These are phyloP conservation scores for Argynnis bischoffii DNA, from an alignment of 2,888 invertebrate genomes.

Conservation along the genomic window DNA sequence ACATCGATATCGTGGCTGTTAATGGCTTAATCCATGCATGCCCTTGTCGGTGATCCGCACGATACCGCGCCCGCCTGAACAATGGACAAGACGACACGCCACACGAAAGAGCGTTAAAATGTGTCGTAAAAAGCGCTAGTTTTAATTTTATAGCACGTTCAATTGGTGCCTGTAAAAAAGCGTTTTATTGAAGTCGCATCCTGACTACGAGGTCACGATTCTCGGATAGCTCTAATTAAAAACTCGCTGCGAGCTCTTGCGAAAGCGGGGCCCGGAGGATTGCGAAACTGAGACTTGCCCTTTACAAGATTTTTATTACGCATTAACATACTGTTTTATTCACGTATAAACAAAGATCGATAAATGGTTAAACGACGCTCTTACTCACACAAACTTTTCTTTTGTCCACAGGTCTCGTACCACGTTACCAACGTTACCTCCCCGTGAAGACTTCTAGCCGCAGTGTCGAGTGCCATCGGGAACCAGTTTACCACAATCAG, in stretches of 20 bases:
- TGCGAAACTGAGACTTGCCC: constrained; percentile 60
- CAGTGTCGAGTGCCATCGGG: constrained; percentile 78
- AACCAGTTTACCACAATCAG: constrained; percentile 79
- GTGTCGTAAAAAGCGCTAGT: constrained; percentile 77
- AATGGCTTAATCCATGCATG: constrained; percentile 68
- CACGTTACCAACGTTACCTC: constrained; percentile 55
- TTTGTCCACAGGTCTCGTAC: constrained; percentile 58
- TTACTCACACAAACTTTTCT: constrained; percentile 40
- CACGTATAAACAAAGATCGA: constrained; percentile 33
- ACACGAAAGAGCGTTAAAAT: constrained; percentile 75
- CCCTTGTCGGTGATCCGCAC: constrained; percentile 66
- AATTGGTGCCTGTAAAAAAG: constrained; percentile 80
- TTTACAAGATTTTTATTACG: constrained; percentile 48
- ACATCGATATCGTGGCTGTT: constrained; percentile 58
- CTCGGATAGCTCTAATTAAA: constrained; percentile 77
- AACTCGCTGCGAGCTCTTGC: constrained; percentile 67
- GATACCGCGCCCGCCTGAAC: constrained; percentile 53
- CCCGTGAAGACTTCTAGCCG: constrained; percentile 73
- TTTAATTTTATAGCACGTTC: constrained; percentile 77
- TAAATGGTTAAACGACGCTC: constrained; percentile 8
- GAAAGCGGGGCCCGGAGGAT: constrained; percentile 61
- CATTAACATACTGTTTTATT: constrained; percentile 36
- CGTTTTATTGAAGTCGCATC: constrained; percentile 78
- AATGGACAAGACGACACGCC: constrained; percentile 63
- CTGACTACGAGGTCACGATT: constrained; percentile 75